These are phyloP conservation scores for Charaxes varanes DNA, from an alignment of 1,140 invertebrate species.

Conservation along the genomic window DNA sequence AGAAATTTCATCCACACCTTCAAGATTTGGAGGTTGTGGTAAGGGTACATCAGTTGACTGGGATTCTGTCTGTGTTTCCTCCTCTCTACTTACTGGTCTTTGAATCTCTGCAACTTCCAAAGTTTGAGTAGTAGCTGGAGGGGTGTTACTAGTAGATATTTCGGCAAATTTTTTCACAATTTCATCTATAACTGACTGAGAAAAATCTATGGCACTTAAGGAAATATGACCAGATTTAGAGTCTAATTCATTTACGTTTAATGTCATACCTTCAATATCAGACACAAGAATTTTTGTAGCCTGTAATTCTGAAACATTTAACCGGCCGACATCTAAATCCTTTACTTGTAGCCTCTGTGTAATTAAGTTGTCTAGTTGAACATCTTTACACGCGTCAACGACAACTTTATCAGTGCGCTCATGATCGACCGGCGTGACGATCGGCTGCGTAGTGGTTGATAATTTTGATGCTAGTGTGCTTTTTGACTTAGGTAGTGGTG, in stretches of 20 bases:
- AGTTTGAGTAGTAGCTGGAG: constrained; percentile 14
- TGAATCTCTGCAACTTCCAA: constrained; percentile 21
- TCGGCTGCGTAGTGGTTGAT: constrained; percentile 35
- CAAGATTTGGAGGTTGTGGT: constrained; percentile 11
- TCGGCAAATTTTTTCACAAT: constrained; percentile 74
- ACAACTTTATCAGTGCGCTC: constrained; percentile 64
- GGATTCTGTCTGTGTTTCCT: constrained; percentile 66
- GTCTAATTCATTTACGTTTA: constrained; percentile 80
- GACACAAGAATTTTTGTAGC: constrained; percentile 86
- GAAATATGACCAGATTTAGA: constrained; percentile 78
- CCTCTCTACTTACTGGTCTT: constrained; percentile 52
- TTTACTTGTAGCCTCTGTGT: constrained; percentile 78
- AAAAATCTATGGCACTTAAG: constrained; percentile 79
- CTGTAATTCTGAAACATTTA: constrained; percentile 84
- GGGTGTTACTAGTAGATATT: constrained; percentile 41
- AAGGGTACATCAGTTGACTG: constrained; percentile 9
- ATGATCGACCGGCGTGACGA: too few species aligned
- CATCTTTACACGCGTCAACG: constrained; percentile 47
- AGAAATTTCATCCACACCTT: constrained; percentile 35
- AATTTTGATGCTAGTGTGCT: constrained; percentile 18
- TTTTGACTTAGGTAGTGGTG: constrained; percentile 54
- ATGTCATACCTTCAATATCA: constrained; percentile 82
- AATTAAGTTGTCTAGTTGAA: constrained; percentile 60
- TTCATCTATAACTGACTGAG: constrained; percentile 77
- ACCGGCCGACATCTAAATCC: constrained; percentile 84